phyloP scores from a whole-genome alignment of 1,140 invertebrate species.

The Procambarus clarkii region DNA sequence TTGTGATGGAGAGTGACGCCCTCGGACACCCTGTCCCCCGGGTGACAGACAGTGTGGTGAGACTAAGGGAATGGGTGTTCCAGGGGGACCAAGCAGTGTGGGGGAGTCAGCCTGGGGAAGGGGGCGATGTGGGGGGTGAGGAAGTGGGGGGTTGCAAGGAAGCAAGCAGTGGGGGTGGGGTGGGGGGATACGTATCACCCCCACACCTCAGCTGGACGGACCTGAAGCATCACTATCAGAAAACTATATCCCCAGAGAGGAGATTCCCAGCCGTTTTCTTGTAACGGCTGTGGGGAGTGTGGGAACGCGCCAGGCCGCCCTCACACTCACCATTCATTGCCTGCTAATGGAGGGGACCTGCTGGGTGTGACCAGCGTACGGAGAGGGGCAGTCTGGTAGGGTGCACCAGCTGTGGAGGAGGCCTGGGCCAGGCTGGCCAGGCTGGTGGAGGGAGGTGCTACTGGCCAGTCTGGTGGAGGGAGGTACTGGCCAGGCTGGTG shows the following conservation, averaged over 20 bases:
- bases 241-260: background rate
- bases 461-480: background rate
- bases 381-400: slow-evolving; percentile 7
- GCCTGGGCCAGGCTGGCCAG: background rate
- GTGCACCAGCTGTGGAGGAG: background rate
- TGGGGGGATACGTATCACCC: background rate
- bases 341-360: slow-evolving; percentile 32
- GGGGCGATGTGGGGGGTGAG: too few relatives aligned
- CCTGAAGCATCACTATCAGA: background rate
- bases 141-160: too few relatives aligned
- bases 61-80: too few relatives aligned
- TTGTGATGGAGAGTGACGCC: too few relatives aligned
- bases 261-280: background rate
- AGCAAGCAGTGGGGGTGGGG: too few relatives aligned
- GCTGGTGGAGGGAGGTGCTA: too few relatives aligned
- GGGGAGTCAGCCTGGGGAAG: too few relatives aligned
- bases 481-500: background rate
- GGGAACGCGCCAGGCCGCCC: slow-evolving; percentile 23
- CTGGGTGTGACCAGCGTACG: slow-evolving; percentile 48
- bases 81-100: too few relatives aligned
- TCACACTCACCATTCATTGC: slow-evolving; percentile 43
- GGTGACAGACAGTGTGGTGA: too few relatives aligned
- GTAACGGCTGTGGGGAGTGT: background rate
- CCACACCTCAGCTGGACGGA: background rate
- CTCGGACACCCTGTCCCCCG: too few relatives aligned